phyloP scores from a whole-genome alignment of 1,140 invertebrate species.

The Bombus vancouverensis region DNA sequence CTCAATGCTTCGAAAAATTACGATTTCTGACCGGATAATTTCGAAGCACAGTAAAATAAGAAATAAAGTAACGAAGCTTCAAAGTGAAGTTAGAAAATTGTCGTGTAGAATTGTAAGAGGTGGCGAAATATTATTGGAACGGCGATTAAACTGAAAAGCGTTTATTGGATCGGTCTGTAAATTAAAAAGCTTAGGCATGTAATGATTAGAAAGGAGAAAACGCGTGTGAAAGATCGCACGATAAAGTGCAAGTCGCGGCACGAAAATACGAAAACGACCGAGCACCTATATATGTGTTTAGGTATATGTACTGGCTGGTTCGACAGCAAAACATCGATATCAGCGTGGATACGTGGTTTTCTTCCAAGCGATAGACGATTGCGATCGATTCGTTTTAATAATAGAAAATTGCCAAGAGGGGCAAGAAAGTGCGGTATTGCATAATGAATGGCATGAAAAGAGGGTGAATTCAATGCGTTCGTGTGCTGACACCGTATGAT shows the following conservation, averaged over 20 bases:
- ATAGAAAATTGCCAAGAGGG: constrained; percentile 22
- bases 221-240: neutral
- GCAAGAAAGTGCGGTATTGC: constrained; percentile 27
- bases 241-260: neutral
- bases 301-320: neutral
- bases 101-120: too few species aligned
- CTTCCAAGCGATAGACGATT: neutral
- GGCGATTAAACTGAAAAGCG: neutral
- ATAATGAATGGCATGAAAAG: constrained; percentile 41
- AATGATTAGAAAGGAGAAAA: neutral
- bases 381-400: constrained; percentile 30
- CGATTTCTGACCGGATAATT: too few species aligned
- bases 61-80: neutral
- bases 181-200: neutral
- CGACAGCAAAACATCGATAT: neutral
- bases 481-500: neutral
- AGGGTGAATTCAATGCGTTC: constrained; percentile 38
- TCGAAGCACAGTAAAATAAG: too few species aligned
- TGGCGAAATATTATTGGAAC: neutral
- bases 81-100: neutral
- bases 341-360: neutral
- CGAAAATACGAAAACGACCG: too few species aligned
- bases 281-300: neutral
- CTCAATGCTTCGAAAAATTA: too few species aligned
- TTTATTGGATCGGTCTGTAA: neutral